Base-by-base conservation (phyloP, 2,888 invertebrate species). In the Tetanocera ferruginea region DNA sequence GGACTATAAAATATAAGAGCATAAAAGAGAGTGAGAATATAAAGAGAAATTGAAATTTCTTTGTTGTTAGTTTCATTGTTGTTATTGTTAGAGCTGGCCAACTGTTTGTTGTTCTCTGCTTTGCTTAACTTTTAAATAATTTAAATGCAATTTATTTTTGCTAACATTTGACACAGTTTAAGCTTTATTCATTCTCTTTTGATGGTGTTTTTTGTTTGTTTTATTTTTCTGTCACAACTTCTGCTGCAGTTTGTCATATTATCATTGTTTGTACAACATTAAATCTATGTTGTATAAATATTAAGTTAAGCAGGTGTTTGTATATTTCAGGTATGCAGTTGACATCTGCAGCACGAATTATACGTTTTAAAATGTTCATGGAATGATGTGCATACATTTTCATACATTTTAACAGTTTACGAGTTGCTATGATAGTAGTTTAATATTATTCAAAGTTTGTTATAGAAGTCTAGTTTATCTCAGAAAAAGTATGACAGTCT, bases 71-170 rank as follows among this genome's bases (percentile, higher is more conserved):
- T 11, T 43, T 43, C 17, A 25, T 23, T 25, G 5, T 60, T 60
- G 23, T 17, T n/a, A 11, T 52, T 52, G 19, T n/a, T 23, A 5
- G 14, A 43, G 37, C 9, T n/a, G 6, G 0, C 34, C 23, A 43
- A n/a, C 43, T 37, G 11, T 23, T 43, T 28, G 11, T 23, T 43
- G n/a, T 28, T 49, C 17, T 81, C 76, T 73, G 76, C 70, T 66
- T 74, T 62, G 43, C 70, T 77, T 62, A 77, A 64, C 49, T 79
- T 66, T 78, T 80, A 72, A 80, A 83, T 81, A 79, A 81, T 82
- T 82, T 77, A 82, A 79, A 80, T 81, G 79, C 78, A 82, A 82
- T 81, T 81, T 80, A 72, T 52, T 66, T 72, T 79, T 77, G 51
- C 60, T 62, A 72, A 25, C 28, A 64, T 77, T 71, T 75, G 77